Evolutionary conservation across 2,888 invertebrate genomes (phyloP), one percentile per base, ranked within the genome.

Genomic region (Andrena bicolor): DNA sequence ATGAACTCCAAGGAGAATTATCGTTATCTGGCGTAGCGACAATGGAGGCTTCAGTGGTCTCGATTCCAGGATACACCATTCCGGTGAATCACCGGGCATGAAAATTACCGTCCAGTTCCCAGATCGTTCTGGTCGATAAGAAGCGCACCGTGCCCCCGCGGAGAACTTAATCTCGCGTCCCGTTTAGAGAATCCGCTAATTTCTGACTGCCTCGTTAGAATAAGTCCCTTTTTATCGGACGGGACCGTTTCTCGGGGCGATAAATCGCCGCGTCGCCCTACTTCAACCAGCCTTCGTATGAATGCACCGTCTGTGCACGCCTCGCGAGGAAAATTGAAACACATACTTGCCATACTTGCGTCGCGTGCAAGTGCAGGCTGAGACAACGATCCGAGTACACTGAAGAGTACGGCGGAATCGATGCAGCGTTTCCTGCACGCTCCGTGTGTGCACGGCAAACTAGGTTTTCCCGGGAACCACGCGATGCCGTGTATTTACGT

Each of bases 21-120:
- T 56, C 20, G 26, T 7, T n/a, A 56, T 64, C 26, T n/a, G 30
- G 41, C 23, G 16, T n/a, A 23, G 20, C 51, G 58, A 71, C 63
- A 56, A 56, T 56, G 1, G 41, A 48, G 76, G 23, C 41, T 48
- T 53, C 28, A 26, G 20, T 32, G 75, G 7, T 64, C 41, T 61
- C 30, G 41, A 72, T 66, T 63, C 28, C 49, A 61, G 49, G 65
- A 75, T 70, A 74, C 70, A 79, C 82, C 84, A 84, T 86, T 80
- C 82, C 76, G 58, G 73, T 84, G 84, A 86, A 80, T 86, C 82
- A 82, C 13, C 28, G 68, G 64, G 76, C 80, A 86, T 86, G 80
- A 85, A 86, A 86, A 86, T 85, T 81, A 70, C 28, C 56, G 49
- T 26, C 70, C 60, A 69, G 73, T 68, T 77, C 71, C 53, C 74